Evolutionary conservation across 92 coral and sea anemone species (phyloP), one percentile per base, ranked within the genome.

Genomic region (Heliopora coerulea): DNA sequence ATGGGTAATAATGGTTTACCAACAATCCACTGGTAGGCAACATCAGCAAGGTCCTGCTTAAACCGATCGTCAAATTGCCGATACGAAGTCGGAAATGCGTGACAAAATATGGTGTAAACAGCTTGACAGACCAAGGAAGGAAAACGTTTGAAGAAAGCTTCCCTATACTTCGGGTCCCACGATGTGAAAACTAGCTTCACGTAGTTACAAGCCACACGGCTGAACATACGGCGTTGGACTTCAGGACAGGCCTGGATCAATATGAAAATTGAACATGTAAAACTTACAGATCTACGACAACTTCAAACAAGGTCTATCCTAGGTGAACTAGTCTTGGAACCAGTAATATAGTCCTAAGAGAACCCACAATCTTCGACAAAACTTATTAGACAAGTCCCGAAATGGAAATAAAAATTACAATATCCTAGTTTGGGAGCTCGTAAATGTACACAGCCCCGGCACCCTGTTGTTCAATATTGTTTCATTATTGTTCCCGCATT

Each of bases 21-120:
- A 44, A 88, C 89, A 75, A 88, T 89, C 99, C 99, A 95, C 41
- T 74, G 88, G 68, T 83, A 75, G 10, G 85, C 80, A 40, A 95
- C 77, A 54, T 90, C 88, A 28, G 85, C 84, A 15, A 95, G 75
- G 29, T 86, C 79, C 68, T 95, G 95, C 69, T 84, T 88, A 82
- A 95, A 95, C 70, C 72, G 78, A 30, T 85, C 90, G 63, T 85
- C 96, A 82, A 95, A 95, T 88, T 95, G 99, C 57, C 89, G 86
- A 91, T 95, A 95, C 23, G 99, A 95, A 41, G 99, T 90, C 0
- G 99, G 99, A 63, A 95, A 95, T 26, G 96, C 96, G 14, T 84
- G 85, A 50, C 99, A 95, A 79, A 95, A 95, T 25, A 86, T 88
- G 67, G 93, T 73, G 82, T 95, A 95, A 44, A 95, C 91, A 20